Evolutionary conservation across 2,797 vertebrate genomes (phyloP), one percentile per base, ranked within the genome.

Genomic region (Falco naumanni): DNA sequence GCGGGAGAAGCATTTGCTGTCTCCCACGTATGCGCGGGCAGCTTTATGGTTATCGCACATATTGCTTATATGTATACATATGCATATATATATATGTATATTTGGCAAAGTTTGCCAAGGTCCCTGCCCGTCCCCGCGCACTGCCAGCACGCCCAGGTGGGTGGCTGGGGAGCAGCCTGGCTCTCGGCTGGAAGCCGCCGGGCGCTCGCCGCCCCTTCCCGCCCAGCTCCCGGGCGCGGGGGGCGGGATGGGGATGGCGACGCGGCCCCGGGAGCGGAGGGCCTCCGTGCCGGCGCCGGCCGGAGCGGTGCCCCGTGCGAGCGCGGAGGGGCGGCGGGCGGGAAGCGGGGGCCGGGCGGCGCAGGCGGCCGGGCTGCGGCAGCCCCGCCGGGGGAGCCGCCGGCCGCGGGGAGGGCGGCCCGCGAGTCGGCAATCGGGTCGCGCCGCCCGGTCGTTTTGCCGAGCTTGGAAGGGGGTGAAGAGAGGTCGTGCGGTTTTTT

Each of bases 81-180:
- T 39, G 37, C 22, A 3, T 9, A 5, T 63, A 9, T 75, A 25
- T 74, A 3, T n/a, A 16, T 31, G 9, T 29, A n/a, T 72, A 45
- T 90, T 37, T 51, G 56, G 48, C 64, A 88, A 95, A 96, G 78
- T 96, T 96, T 89, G 78, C 51, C 68, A 4, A 37, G 93, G 61
- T 87, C 34, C 21, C 26, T 34, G 68, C 65, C 63, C 29, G 81
- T 53, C 78, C 50, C 64, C 41, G 20, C 6, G 66, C 59, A 1
- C 10, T 41, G 19, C 72, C 76, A 45, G 66, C 69, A 33, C 86
- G 61, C 74, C 77, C 91, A 89, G 93, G 84, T 89, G 87, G 56
- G 90, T 64, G 83, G 51, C 34, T 45, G 57, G 78, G 59, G 28
- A 63, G 11, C 63, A 84, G 74, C n/a, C 63, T 5, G 50, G 39